These are phyloP conservation scores for Thomomys bottae DNA, from an alignment of 2,113 vertebrate species.

Conservation along the genomic window DNA sequence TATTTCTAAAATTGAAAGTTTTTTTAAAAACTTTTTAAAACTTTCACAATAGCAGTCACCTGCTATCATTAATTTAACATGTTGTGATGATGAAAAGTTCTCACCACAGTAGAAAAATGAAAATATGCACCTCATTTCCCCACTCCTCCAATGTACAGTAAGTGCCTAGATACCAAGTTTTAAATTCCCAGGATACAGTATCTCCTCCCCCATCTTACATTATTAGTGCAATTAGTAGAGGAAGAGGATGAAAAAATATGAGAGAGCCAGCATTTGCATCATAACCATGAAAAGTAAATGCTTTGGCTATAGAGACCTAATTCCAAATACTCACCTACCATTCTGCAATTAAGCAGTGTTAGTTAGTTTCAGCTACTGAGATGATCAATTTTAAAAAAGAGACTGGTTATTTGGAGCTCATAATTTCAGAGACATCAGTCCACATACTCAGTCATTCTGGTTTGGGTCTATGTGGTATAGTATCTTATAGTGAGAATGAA, in stretches of 20 bases:
- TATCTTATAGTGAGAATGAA: background rate
- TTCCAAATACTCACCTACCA: background rate
- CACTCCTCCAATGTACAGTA: background rate
- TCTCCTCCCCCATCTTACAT: background rate
- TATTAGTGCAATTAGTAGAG: background rate
- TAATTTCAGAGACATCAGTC: background rate
- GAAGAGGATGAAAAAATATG: background rate
- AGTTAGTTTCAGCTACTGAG: background rate
- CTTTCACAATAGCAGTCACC: too few species aligned
- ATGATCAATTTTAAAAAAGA: background rate
- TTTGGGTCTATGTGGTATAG: background rate
- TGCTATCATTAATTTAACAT: slow-evolving; percentile 29
- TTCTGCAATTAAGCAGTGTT: background rate
- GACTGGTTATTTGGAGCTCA: background rate
- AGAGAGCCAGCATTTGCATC: background rate
- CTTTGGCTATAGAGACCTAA: background rate
- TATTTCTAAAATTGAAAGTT: background rate
- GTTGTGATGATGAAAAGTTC: slow-evolving; percentile 1
- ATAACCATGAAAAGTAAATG: background rate
- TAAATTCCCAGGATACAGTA: background rate
- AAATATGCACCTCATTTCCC: background rate
- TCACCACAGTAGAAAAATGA: background rate
- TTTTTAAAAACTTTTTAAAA: slow-evolving; percentile 3
- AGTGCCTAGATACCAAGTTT: background rate
- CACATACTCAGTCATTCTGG: background rate